Percentiles rank a stretch among this genome's conserved stretches.
These are phyloP conservation scores for Neosalanx taihuensis DNA, from an alignment of 2,797 vertebrate genomes.

Conservation along the genomic window DNA sequence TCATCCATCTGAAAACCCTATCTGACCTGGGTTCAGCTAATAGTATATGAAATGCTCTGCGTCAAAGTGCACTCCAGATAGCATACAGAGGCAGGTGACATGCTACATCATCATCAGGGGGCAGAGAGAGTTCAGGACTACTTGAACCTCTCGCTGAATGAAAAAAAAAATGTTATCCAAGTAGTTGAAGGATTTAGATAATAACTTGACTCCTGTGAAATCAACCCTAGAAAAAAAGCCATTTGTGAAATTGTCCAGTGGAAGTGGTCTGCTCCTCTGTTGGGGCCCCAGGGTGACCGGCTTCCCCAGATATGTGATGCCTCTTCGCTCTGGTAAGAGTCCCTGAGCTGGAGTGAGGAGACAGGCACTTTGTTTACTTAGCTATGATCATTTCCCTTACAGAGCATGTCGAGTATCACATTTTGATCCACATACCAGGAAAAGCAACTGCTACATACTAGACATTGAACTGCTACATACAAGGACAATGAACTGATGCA, in stretches of 20 bases:
- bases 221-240: conserved; percentile 71
- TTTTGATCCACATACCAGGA: conserved; percentile 33
- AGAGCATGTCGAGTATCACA: conserved; percentile 52
- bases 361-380: conserved; percentile 48
- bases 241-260: conserved; percentile 76
- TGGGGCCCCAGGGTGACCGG: conserved; percentile 79
- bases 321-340: conserved; percentile 72
- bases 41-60: not conserved
- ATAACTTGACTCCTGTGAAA: conserved; percentile 71
- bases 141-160: conserved; percentile 12
- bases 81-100: not conserved
- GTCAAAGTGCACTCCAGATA: not conserved
- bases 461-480: too few species aligned
- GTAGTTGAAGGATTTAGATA: conserved; percentile 71
- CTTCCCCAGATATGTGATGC: conserved; percentile 76
- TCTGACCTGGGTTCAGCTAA: not conserved
- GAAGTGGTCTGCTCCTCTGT: conserved; percentile 69
- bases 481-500: too few species aligned
- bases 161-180: conserved; percentile 33
- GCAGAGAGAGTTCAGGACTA: conserved; percentile 35
- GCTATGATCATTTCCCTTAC: conserved; percentile 56
- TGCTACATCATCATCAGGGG: not conserved
- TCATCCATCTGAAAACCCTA: not conserved
- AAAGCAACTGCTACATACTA: conserved; percentile 5
- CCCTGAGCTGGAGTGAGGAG: conserved; percentile 37